These are phyloP conservation scores for Nebria ingens DNA, from an alignment of 1,140 invertebrate species.

Conservation along the genomic window DNA sequence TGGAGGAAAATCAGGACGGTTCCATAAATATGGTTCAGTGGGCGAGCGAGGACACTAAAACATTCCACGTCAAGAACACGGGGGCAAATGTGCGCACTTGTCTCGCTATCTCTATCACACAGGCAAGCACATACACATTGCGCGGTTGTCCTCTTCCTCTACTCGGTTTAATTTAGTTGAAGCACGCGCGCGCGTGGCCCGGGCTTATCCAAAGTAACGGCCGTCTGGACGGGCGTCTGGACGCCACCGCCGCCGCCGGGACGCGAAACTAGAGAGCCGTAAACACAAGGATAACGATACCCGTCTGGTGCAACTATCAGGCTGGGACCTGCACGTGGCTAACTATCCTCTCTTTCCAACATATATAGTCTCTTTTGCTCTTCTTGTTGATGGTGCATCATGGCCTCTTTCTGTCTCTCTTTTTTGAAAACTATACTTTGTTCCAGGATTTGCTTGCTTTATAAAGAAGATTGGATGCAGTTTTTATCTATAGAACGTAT, in stretches of 20 bases:
- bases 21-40: background rate
- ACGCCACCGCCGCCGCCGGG: background rate
- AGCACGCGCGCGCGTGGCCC: background rate
- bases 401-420: too few relatives aligned
- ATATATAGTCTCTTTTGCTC: too few relatives aligned
- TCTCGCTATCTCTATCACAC: background rate
- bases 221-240: background rate
- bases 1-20: background rate
- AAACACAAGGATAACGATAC: background rate
- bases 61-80: background rate
- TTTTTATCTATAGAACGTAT: too few relatives aligned
- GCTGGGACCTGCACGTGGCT: background rate
- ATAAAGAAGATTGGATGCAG: too few relatives aligned
- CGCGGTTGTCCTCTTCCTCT: background rate
- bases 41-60: background rate
- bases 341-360: too few relatives aligned
- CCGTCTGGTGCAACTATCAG: background rate
- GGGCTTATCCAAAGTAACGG: background rate
- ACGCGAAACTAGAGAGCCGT: background rate
- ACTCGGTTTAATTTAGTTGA: background rate
- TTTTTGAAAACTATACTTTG: too few relatives aligned
- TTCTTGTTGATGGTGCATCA: too few relatives aligned
- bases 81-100: background rate
- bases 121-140: background rate
- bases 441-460: too few relatives aligned